Evolutionary conservation across 2,113 vertebrate genomes (phyloP), one percentile per base, ranked within the genome.

Genomic region (Pachycephala philippinensis): DNA sequence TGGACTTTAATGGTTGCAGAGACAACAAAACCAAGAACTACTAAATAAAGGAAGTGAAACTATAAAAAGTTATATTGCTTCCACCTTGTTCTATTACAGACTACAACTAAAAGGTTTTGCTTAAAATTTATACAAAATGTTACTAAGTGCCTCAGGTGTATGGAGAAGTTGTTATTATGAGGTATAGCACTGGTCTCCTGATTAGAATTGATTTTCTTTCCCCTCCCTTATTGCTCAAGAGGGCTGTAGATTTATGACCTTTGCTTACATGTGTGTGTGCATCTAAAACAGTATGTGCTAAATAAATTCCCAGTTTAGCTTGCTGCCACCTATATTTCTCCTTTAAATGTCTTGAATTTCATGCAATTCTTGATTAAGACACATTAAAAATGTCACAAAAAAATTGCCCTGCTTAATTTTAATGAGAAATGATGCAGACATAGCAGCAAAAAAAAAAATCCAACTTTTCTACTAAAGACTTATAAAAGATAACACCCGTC

Each of bases 161-260:
- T 3, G 20, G 50, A 77, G 75, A 93, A 89, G 78, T 81, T 79
- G 23, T 52, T 91, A 54, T 75, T 93, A 93, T 24, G 49, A 96
- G 79, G 61, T 93, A 60, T 63, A 75, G 57, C 74, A 92, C 37
- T 53, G 76, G 65, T 94, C 28, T 89, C 37, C 79, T 96, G 94
- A 98, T 97, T 94, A 97, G 76, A 97, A 98, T 96, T 95, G 97
- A 97, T 97, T 97, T 97, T 95, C 88, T 74, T 96, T 95, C 64
- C 49, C 33, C 42, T 80, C 47, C 70, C 50, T 88, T 92, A 96
- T 80, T 93, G 83, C 93, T 96, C 95, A 93, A 87, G 86, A 93
- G 71, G 54, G 18, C 70, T 92, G 63, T n/a, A 95, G 92, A 95
- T 88, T 91, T 90, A 95, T 88, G 87, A 96, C 92, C 95, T 95